Conservation (phyloP, 2,888 invertebrate species). For the Sarcophaga carnaria region DNA sequence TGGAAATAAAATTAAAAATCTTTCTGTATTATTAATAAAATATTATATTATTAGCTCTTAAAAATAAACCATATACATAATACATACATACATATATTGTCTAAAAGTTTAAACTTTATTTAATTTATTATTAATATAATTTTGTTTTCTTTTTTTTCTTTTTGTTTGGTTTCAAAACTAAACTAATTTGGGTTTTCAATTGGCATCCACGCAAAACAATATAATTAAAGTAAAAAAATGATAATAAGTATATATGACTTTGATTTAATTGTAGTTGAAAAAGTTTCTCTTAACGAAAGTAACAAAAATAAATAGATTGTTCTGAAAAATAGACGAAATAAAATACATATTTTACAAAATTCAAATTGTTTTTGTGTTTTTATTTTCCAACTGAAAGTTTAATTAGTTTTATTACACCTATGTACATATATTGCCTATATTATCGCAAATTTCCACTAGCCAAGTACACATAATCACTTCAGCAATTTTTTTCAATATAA, state of each 20-base stretch:
- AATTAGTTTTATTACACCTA: too few species aligned
- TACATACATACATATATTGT: neutral
- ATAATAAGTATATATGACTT: neutral
- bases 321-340: conserved; percentile 46
- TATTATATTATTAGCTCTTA: conserved; percentile 11
- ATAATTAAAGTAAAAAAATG: too few species aligned
- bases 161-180: neutral
- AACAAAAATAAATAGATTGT: conserved; percentile 16
- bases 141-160: neutral
- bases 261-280: conserved; percentile 16
- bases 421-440: too few species aligned
- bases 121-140: neutral
- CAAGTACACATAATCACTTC: too few species aligned
- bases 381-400: neutral
- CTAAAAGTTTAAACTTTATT: conserved; percentile 1
- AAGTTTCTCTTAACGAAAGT: conserved; percentile 18
- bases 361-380: conserved; percentile 17
- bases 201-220: conserved; percentile 2
- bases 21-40: conserved; percentile 9
- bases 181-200: conserved; percentile 10
- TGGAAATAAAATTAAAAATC: neutral
- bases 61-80: neutral
- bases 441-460: too few species aligned
- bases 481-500: too few species aligned
- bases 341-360: conserved; percentile 42